Percentiles rank a stretch among this genome's conserved stretches.
phyloP scores from a whole-genome alignment of 2,113 vertebrate species.

The Semnopithecus entellus region DNA sequence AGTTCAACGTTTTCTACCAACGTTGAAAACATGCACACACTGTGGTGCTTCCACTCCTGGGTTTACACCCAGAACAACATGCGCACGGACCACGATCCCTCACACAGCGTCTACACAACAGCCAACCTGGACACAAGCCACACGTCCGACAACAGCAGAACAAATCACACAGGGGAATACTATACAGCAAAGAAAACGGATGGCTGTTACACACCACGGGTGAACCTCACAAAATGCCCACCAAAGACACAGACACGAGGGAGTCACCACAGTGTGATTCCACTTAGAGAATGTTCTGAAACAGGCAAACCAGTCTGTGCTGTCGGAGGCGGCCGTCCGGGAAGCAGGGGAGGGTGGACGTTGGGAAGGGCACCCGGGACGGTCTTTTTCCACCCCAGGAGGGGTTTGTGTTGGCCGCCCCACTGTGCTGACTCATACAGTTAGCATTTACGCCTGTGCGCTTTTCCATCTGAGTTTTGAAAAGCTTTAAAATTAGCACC shows the following conservation, averaged over 20 bases:
- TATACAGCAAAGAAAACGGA: not conserved
- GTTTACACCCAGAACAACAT: not conserved
- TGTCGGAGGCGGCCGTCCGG: not conserved
- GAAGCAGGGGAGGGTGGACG: not conserved
- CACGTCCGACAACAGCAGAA: accelerated
- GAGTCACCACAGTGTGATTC: not conserved
- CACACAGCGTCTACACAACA: not conserved
- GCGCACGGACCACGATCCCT: not conserved
- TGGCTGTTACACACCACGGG: not conserved
- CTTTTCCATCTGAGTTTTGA: not conserved
- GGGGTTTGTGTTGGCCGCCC: not conserved
- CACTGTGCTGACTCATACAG: not conserved
- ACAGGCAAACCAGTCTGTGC: not conserved
- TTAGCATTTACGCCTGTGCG: not conserved
- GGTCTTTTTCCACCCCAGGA: not conserved
- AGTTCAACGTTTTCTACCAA: too few relatives aligned
- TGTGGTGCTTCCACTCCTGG: not conserved
- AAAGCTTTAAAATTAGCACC: not conserved
- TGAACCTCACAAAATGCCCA: not conserved
- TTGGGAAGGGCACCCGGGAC: not conserved
- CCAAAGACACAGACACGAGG: not conserved
- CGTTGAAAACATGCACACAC: accelerated
- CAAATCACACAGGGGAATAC: not conserved
- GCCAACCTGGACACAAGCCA: not conserved
- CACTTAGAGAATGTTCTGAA: not conserved